phyloP scores from a whole-genome alignment of 2,888 invertebrate genomes.

The Atrina japonica region DNA sequence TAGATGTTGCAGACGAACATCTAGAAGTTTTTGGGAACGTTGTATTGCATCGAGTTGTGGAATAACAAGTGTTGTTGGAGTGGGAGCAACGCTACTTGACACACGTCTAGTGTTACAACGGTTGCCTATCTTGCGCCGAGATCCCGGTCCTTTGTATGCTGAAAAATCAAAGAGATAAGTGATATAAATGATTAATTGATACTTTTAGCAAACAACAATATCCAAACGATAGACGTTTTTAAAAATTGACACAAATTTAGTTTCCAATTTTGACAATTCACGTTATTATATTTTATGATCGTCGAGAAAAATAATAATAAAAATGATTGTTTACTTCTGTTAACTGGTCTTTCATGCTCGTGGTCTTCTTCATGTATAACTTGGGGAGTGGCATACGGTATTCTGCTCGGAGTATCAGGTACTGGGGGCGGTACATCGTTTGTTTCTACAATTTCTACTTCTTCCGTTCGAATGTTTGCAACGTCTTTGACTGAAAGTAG shows the following conservation, averaged over 20 bases:
- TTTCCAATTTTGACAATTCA: too few species aligned
- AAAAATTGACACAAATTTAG: too few species aligned
- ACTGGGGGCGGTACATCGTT: slow-evolving; percentile 68
- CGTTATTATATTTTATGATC: too few species aligned
- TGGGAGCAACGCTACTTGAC: slow-evolving; percentile 68
- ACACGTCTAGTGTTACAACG: slow-evolving; percentile 63
- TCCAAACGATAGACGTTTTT: too few species aligned
- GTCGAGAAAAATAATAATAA: too few species aligned
- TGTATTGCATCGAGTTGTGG: slow-evolving; percentile 80
- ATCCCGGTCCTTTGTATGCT: slow-evolving; percentile 29
- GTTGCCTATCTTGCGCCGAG: slow-evolving; percentile 53
- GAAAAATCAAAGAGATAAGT: neutral
- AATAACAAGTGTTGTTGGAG: slow-evolving; percentile 78
- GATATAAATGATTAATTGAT: neutral
- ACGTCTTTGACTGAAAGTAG: slow-evolving; percentile 67
- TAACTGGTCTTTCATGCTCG: slow-evolving; percentile 23
- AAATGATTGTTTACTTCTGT: slow-evolving; percentile 30
- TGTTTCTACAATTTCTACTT: slow-evolving; percentile 72
- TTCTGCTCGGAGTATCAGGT: slow-evolving; percentile 70
- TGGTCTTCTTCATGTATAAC: slow-evolving; percentile 69
- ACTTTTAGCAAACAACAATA: too few species aligned
- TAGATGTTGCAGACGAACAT: slow-evolving; percentile 79
- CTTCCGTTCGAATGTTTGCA: slow-evolving; percentile 59
- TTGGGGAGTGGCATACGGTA: slow-evolving; percentile 70
- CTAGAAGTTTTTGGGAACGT: slow-evolving; percentile 78